These are phyloP conservation scores for Heliornis fulica DNA, from an alignment of 2,113 vertebrate genomes.

Conservation along the genomic window DNA sequence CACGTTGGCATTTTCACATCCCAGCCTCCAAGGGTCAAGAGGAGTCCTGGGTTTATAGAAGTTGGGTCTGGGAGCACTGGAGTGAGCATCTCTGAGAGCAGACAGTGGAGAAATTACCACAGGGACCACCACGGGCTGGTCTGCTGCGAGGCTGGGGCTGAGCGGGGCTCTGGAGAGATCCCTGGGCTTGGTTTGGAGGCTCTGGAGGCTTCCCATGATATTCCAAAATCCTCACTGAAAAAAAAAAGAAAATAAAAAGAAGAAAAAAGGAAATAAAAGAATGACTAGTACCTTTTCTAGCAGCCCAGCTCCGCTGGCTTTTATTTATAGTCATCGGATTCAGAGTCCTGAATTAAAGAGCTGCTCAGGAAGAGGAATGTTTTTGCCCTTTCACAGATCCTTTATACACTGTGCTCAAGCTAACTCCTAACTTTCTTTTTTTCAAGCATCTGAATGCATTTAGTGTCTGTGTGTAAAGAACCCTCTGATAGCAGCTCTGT, in stretches of 20 bases:
- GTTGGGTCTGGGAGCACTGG: not conserved
- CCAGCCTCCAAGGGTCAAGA: not conserved
- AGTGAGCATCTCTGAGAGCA: not conserved
- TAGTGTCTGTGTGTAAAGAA: not conserved
- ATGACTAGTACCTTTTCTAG: not conserved
- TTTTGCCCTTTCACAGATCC: constrained; percentile 25
- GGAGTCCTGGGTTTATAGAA: not conserved
- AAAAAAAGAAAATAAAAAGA: not conserved
- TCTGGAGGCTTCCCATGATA: not conserved
- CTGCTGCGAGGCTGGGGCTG: fast-evolving
- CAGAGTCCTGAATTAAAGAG: not conserved
- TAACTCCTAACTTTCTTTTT: not conserved
- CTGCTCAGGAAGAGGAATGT: constrained; percentile 35
- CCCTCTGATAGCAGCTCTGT: not conserved
- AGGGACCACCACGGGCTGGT: fast-evolving
- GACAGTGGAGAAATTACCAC: fast-evolving
- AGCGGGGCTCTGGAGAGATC: fast-evolving
- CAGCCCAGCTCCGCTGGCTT: not conserved
- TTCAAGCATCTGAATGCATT: not conserved
- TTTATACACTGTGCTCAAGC: not conserved
- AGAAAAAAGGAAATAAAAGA: not conserved
- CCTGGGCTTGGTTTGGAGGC: not conserved
- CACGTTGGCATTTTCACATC: not conserved
- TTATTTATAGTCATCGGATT: not conserved
- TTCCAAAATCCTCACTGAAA: not conserved